A percentile compares a stretch with the other conserved stretches of the same genome.
Conservation (phyloP, 2,113 vertebrate species). For the Felis chaus region DNA sequence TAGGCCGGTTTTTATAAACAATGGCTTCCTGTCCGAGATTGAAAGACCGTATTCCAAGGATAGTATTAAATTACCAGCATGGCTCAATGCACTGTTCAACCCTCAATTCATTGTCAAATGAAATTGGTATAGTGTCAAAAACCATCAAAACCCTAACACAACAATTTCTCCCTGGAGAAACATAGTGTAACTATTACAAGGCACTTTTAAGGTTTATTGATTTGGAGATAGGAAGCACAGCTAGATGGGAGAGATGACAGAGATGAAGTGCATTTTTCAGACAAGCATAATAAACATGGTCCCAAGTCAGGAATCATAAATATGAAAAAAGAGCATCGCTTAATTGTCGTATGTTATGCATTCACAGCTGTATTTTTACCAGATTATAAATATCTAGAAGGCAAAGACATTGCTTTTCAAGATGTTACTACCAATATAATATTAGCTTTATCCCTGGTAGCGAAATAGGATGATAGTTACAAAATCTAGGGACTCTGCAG, state of each 20-base stretch:
- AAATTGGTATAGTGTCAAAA: slow-evolving; percentile 72
- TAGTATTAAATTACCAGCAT: slow-evolving; percentile 53
- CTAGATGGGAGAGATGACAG: slow-evolving; percentile 20
- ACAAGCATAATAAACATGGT: slow-evolving; percentile 54
- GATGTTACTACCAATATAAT: neutral
- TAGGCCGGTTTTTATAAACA: slow-evolving; percentile 39
- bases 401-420: neutral
- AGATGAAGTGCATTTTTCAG: slow-evolving; percentile 58
- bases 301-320: slow-evolving; percentile 50
- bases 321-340: slow-evolving; percentile 15
- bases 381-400: neutral
- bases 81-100: slow-evolving; percentile 46
- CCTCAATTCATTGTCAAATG: slow-evolving; percentile 67
- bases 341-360: slow-evolving; percentile 50
- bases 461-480: neutral
- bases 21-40: neutral
- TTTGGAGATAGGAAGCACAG: slow-evolving; percentile 65
- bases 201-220: slow-evolving; percentile 75
- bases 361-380: slow-evolving; percentile 14
- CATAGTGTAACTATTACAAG: slow-evolving; percentile 73
- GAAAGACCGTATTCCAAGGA: slow-evolving; percentile 53
- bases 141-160: slow-evolving; percentile 62
- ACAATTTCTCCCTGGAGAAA: slow-evolving; percentile 74
- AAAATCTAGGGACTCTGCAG: neutral
- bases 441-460: neutral